Conservation (phyloP, 1,140 invertebrate species). For the Coenobita brevimanus region DNA sequence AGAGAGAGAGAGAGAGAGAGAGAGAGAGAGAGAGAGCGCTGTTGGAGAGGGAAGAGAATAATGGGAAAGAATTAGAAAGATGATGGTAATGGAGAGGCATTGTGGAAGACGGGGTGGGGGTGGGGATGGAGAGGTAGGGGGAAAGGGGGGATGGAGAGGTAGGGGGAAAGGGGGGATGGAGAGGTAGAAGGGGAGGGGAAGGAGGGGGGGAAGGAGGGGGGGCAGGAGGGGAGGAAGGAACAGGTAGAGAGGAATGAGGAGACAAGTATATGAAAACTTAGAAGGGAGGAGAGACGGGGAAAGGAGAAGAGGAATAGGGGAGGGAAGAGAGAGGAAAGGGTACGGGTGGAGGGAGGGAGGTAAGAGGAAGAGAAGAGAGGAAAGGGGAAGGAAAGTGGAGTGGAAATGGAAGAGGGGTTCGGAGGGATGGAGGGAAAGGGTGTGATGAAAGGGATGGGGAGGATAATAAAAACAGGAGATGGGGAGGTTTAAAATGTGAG, state of each 20-base stretch:
- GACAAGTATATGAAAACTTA: background rate
- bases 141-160: background rate
- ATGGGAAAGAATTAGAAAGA: too few species aligned
- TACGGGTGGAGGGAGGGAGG: too few species aligned
- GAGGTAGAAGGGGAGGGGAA: background rate
- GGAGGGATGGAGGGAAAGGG: too few species aligned
- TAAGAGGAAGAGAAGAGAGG: too few species aligned
- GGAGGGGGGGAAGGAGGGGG: background rate
- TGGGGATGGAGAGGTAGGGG: background rate
- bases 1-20: constrained; percentile 12
- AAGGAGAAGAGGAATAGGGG: background rate
- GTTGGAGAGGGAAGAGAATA: too few species aligned
- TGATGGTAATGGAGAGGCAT: too few species aligned
- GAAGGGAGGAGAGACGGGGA: background rate
- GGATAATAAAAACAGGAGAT: too few species aligned
- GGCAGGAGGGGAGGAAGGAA: constrained; percentile 1
- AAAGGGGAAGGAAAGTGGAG: too few species aligned
- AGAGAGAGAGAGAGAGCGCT: background rate
- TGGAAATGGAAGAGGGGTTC: too few species aligned
- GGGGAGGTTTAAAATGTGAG: too few species aligned
- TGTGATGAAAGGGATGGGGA: too few species aligned
- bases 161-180: background rate
- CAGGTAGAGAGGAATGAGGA: background rate
- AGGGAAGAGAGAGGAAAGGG: too few species aligned
- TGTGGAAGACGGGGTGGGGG: background rate